These are phyloP conservation scores for Ochropleura plecta DNA, from an alignment of 2,888 invertebrate species.

Conservation along the genomic window DNA sequence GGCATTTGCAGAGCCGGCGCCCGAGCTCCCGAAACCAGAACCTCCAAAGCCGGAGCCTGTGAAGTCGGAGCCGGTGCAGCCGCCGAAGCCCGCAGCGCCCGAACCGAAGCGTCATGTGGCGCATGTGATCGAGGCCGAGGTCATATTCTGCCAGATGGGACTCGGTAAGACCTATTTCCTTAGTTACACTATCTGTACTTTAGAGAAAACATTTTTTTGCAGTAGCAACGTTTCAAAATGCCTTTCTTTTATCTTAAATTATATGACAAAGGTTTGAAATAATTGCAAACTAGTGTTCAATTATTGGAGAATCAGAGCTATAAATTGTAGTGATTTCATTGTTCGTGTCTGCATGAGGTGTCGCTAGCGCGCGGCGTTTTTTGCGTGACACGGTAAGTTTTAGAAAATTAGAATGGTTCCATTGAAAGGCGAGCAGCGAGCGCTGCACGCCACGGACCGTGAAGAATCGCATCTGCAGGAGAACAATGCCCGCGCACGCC, in stretches of 20 bases:
- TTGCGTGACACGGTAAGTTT: slow-evolving; percentile 65
- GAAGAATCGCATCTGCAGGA: slow-evolving; percentile 73
- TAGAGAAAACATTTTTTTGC: not conserved
- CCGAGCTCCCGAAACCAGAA: slow-evolving; percentile 69
- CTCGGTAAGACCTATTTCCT: slow-evolving; percentile 89
- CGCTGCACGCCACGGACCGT: slow-evolving; percentile 70
- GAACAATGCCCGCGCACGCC: slow-evolving; percentile 68
- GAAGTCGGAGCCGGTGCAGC: slow-evolving; percentile 62
- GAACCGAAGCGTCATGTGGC: slow-evolving; percentile 80
- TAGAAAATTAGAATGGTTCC: slow-evolving; percentile 58
- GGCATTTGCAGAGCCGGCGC: slow-evolving; percentile 46
- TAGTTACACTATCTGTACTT: slow-evolving; percentile 10
- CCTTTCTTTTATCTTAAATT: not conserved
- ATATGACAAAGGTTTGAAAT: not conserved
- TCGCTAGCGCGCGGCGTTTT: slow-evolving; percentile 61
- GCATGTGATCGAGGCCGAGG: slow-evolving; percentile 92
- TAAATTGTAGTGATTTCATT: slow-evolving; percentile 57
- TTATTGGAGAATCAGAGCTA: slow-evolving; percentile 24
- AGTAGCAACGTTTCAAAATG: not conserved
- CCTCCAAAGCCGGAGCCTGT: slow-evolving; percentile 52
- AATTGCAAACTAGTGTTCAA: not conserved
- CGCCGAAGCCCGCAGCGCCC: slow-evolving; percentile 65
- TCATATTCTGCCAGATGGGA: slow-evolving; percentile 93
- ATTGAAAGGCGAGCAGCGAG: slow-evolving; percentile 62
- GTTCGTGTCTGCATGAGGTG: slow-evolving; percentile 47